phyloP scores from a whole-genome alignment of 1,140 invertebrate species.

The Scaptodrosophila lebanonensis region DNA sequence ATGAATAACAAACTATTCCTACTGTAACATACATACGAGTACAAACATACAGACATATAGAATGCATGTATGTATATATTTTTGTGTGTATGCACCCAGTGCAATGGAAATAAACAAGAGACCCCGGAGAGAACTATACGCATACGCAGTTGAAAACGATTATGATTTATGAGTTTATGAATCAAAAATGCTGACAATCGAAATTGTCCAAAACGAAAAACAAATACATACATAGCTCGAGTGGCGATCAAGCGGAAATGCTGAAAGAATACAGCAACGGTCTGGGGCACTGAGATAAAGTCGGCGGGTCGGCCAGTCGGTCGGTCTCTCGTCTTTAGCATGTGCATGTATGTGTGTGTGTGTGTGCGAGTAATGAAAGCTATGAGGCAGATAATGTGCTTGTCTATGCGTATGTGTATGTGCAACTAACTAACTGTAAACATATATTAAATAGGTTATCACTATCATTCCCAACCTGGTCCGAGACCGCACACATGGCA shows the following conservation, averaged over 20 bases:
- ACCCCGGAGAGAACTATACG: too few relatives aligned
- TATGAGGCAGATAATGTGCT: conserved; percentile 41
- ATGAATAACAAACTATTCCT: background rate
- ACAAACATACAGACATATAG: conserved; percentile 18
- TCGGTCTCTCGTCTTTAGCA: too few relatives aligned
- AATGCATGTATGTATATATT: too few relatives aligned
- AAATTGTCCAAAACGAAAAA: conserved; percentile 26
- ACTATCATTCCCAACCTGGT: conserved; percentile 47
- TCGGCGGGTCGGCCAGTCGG: conserved; percentile 7
- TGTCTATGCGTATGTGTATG: too few relatives aligned
- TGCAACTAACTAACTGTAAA: conserved; percentile 53
- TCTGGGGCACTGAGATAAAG: conserved; percentile 16
- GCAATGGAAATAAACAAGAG: conserved; percentile 16
- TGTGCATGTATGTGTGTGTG: conserved; percentile 14
- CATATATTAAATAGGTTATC: conserved; percentile 62
- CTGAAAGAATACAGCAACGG: too few relatives aligned
- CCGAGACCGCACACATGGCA: conserved; percentile 14
- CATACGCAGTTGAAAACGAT: too few relatives aligned
- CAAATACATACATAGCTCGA: conserved; percentile 6
- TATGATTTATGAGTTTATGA: conserved; percentile 49
- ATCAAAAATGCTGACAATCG: conserved; percentile 27
- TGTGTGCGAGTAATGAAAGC: conserved; percentile 32
- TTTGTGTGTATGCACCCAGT: too few relatives aligned
- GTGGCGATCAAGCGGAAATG: too few relatives aligned
- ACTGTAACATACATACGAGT: conserved; percentile 14